phyloP scores from a whole-genome alignment of 2,113 vertebrate genomes.

The Psittacara wagleri region DNA sequence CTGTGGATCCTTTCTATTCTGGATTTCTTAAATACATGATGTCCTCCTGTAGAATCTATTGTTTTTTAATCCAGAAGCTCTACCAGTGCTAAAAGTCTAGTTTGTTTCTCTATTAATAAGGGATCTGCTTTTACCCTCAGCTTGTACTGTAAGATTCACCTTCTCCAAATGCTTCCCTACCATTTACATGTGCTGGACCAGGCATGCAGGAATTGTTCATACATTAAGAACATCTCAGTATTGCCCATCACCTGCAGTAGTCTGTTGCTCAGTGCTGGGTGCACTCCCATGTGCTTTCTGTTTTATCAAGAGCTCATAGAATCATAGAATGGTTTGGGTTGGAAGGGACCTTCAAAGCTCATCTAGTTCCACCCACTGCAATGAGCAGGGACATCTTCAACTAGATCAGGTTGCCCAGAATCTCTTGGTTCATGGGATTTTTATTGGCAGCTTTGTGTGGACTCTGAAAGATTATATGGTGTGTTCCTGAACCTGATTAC shows the following conservation, averaged over 20 bases:
- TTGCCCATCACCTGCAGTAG: not conserved
- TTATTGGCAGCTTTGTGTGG: not conserved
- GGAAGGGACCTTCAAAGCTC: not conserved
- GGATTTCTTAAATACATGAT: not conserved
- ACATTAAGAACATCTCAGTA: not conserved
- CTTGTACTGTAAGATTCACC: not conserved
- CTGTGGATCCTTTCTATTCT: not conserved
- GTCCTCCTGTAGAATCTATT: not conserved
- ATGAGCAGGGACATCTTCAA: not conserved
- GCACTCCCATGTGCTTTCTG: not conserved
- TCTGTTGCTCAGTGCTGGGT: not conserved
- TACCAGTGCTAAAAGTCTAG: not conserved
- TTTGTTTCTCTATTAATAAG: not conserved
- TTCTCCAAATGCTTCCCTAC: not conserved
- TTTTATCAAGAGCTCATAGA: not conserved
- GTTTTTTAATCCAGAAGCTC: not conserved
- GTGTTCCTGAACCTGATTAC: not conserved
- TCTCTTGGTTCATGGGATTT: not conserved
- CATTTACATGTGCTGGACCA: not conserved
- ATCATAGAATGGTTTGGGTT: not conserved
- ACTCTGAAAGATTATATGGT: not conserved
- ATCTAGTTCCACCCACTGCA: not conserved
- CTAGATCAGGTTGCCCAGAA: not conserved
- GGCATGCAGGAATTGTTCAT: not conserved
- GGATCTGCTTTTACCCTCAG: not conserved